Conservation (phyloP, 2,888 invertebrate genomes). For the Polymixis lichenea region DNA sequence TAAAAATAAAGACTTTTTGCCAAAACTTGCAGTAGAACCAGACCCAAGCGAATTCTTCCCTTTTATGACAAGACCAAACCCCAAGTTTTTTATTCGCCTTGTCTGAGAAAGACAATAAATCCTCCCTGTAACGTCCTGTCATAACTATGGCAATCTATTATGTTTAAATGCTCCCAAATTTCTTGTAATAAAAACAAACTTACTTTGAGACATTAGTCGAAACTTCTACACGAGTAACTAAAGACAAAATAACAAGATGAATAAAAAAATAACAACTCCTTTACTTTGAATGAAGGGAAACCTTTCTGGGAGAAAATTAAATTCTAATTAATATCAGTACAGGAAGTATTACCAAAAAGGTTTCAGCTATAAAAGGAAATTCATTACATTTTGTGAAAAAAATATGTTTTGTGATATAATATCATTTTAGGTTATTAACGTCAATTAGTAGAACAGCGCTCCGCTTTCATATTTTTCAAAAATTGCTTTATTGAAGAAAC, state of each 20-base stretch:
- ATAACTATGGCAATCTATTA: conserved; percentile 54
- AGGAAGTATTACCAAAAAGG: conserved; percentile 43
- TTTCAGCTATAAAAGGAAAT: conserved; percentile 35
- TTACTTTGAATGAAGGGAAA: conserved; percentile 1
- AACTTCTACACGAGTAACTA: conserved; percentile 21
- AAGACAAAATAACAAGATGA: conserved; percentile 37
- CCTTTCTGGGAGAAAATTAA: conserved; percentile 29
- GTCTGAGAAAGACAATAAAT: conserved; percentile 40
- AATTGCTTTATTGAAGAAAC: no score
- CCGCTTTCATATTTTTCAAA: no score
- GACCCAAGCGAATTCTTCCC: not conserved
- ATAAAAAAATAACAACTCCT: conserved; percentile 30
- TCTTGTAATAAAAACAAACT: conserved; percentile 53
- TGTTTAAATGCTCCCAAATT: conserved; percentile 53
- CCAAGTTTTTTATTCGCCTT: conserved; percentile 28
- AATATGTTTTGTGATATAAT: not conserved
- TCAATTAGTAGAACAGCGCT: not conserved
- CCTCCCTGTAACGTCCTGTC: conserved; percentile 26
- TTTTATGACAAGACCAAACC: conserved; percentile 14
- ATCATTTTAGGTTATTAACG: conserved; percentile 14
- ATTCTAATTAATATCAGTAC: conserved; percentile 40
- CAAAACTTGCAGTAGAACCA: not conserved
- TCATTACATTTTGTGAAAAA: conserved; percentile 19
- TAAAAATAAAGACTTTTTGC: not conserved
- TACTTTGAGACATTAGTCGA: conserved; percentile 33